Conservation (phyloP, 2,888 invertebrate species). For the Furcula furcula region DNA sequence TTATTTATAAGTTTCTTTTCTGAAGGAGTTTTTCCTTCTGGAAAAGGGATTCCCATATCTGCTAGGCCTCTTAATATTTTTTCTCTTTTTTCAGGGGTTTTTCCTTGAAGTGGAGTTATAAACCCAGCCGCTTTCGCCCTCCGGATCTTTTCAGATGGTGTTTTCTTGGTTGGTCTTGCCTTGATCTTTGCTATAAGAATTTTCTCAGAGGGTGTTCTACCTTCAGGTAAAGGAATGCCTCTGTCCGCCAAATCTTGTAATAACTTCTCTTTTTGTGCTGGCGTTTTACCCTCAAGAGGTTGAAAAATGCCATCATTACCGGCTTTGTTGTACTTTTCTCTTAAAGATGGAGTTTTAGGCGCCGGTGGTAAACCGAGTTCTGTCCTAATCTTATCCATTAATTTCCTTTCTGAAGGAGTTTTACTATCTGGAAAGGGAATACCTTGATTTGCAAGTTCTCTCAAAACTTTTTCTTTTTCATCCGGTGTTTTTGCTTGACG, state of each 20-base stretch:
- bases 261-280: slow-evolving; percentile 24
- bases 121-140: slow-evolving; percentile 31
- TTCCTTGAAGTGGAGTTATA: slow-evolving; percentile 24
- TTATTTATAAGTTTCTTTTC: slow-evolving; percentile 24
- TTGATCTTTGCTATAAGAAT: slow-evolving; percentile 8
- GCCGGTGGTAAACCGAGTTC: slow-evolving; percentile 24
- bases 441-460: slow-evolving; percentile 20
- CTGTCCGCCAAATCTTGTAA: slow-evolving; percentile 19
- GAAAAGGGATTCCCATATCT: slow-evolving; percentile 20
- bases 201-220: slow-evolving; percentile 19
- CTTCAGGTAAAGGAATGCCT: slow-evolving; percentile 22
- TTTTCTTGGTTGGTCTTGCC: not conserved
- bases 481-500: slow-evolving; percentile 20
- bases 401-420: slow-evolving; percentile 25
- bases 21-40: slow-evolving; percentile 26
- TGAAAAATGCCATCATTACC: slow-evolving; percentile 17
- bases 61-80: slow-evolving; percentile 27
- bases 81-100: slow-evolving; percentile 30
- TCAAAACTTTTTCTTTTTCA: slow-evolving; percentile 32
- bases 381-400: slow-evolving; percentile 18
- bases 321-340: slow-evolving; percentile 8
- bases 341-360: slow-evolving; percentile 15
- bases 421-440: slow-evolving; percentile 25
- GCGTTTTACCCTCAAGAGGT: slow-evolving; percentile 27
- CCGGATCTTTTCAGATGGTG: slow-evolving; percentile 24